phyloP scores from a whole-genome alignment of 2,113 vertebrate genomes.

The Dasyurus viverrinus region DNA sequence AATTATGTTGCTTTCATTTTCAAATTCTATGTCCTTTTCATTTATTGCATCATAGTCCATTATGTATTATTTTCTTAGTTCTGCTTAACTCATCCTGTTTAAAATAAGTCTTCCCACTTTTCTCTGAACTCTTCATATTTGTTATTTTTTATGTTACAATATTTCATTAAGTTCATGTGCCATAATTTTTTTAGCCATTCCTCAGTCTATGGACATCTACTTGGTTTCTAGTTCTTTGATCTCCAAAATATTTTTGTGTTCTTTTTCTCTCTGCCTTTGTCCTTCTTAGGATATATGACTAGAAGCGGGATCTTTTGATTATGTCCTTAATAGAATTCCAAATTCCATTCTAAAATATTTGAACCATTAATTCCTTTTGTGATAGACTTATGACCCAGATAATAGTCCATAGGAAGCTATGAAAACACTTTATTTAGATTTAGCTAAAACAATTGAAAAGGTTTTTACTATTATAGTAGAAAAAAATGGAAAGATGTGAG shows the following conservation, averaged over 20 bases:
- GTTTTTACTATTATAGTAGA: neutral
- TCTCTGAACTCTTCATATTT: neutral
- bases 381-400: neutral
- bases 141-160: neutral
- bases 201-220: neutral
- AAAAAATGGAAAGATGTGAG: neutral
- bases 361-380: neutral
- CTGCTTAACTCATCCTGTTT: neutral
- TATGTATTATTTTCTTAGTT: neutral
- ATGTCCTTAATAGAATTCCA: neutral
- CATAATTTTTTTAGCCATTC: neutral
- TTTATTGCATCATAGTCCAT: neutral
- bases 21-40: neutral
- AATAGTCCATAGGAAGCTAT: neutral
- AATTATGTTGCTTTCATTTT: neutral
- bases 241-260: neutral
- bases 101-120: neutral
- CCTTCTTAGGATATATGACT: neutral
- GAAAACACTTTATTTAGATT: neutral
- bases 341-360: neutral
- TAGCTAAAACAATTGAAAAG: neutral
- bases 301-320: neutral
- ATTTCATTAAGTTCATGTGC: neutral
- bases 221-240: neutral
- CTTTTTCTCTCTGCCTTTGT: neutral